phyloP scores from a whole-genome alignment of 1,140 invertebrate genomes.

The Drepana arcuata region DNA sequence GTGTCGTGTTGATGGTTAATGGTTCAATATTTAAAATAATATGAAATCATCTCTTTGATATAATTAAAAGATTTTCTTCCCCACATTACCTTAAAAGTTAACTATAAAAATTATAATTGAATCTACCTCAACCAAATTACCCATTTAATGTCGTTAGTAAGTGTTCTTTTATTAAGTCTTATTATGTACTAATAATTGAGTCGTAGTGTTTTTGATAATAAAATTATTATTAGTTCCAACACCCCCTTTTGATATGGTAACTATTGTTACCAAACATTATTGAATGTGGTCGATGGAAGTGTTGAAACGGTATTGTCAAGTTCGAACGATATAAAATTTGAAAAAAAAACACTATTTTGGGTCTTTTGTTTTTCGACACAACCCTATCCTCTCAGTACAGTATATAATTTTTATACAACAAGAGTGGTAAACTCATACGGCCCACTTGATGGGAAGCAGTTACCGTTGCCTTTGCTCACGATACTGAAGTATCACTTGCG shows the following conservation, averaged over 20 bases:
- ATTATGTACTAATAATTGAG: conserved; percentile 58
- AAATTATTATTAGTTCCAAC: conserved; percentile 55
- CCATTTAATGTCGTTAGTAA: conserved; percentile 62
- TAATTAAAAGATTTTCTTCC: conserved; percentile 5
- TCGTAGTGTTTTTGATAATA: conserved; percentile 63
- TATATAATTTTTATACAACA: no score
- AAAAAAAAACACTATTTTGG: conserved; percentile 32
- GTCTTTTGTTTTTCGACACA: conserved; percentile 18
- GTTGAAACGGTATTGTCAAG: conserved; percentile 45
- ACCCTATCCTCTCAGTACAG: no score
- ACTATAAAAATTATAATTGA: conserved; percentile 41
- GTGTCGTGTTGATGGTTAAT: no score
- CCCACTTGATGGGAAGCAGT: no score
- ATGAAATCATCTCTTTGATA: background rate
- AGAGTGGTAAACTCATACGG: no score
- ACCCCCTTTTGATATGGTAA: conserved; percentile 66
- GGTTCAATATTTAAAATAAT: background rate
- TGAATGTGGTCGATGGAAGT: conserved; percentile 47
- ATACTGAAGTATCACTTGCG: no score
- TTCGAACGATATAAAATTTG: conserved; percentile 48
- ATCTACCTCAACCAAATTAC: conserved; percentile 69
- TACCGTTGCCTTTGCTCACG: no score
- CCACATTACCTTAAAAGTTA: conserved; percentile 35
- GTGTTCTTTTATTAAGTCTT: conserved; percentile 65
- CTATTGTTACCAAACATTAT: conserved; percentile 62